Evolutionary conservation across 2,888 invertebrate species (phyloP).

Genomic region (Rosalia funebris): DNA sequence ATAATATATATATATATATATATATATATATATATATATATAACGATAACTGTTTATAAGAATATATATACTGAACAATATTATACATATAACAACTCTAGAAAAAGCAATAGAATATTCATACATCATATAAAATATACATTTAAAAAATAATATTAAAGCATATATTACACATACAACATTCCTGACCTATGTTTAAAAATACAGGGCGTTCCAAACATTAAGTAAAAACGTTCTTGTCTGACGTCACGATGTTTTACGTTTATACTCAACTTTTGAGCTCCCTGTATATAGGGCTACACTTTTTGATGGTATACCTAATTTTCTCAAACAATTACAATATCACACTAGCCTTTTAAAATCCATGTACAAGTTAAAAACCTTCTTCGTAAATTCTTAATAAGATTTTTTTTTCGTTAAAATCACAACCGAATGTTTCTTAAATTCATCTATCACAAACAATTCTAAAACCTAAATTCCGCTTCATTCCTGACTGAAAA

Average conservation of each 20-base stretch:
- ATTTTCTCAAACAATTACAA: background rate
- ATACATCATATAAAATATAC: slow-evolving; percentile 24
- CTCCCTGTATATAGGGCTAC: background rate
- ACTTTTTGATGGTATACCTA: background rate
- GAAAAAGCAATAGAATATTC: slow-evolving; percentile 13
- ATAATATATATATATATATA: too few species aligned
- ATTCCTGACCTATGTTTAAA: slow-evolving; percentile 9
- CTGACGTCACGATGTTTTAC: background rate
- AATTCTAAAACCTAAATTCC: slow-evolving; percentile 4
- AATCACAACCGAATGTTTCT: slow-evolving; percentile 21
- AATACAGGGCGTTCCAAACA: background rate
- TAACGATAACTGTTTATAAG: slow-evolving; percentile 2
- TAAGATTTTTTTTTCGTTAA: background rate
- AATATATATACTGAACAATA: slow-evolving; percentile 1
- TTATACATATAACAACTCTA: slow-evolving; percentile 4
- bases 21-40: background rate
- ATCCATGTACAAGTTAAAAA: too few species aligned
- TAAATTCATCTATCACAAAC: slow-evolving; percentile 21
- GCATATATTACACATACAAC: slow-evolving; percentile 15
- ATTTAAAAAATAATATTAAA: slow-evolving; percentile 24
- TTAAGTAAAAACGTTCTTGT: background rate
- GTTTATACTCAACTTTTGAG: background rate
- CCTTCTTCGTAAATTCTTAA: background rate
- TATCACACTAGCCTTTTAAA: slow-evolving; percentile 26
- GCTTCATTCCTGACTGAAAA: too few species aligned